These are phyloP conservation scores for Rhincodon typus DNA, from an alignment of 2,797 vertebrate genomes.

Conservation along the genomic window DNA sequence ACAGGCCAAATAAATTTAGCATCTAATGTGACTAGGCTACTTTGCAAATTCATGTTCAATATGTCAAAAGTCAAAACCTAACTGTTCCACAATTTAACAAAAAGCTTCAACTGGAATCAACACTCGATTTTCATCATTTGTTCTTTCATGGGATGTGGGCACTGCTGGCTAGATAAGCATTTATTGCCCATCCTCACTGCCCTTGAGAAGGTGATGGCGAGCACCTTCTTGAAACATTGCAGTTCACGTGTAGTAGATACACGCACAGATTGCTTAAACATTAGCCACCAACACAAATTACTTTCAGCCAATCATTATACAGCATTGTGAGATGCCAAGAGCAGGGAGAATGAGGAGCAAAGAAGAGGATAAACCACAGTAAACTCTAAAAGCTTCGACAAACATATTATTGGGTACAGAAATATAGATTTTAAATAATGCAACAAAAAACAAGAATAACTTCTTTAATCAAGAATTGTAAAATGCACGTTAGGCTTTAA, in stretches of 20 bases:
- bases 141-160: not conserved
- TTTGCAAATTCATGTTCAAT: not conserved
- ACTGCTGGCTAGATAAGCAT: not conserved
- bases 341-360: not conserved
- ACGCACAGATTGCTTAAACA: not conserved
- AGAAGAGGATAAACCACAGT: not conserved
- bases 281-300: not conserved
- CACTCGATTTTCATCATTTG: not conserved
- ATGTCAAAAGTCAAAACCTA: not conserved
- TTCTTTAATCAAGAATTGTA: not conserved
- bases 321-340: not conserved
- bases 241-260: not conserved
- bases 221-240: not conserved
- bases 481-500: not conserved
- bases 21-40: not conserved
- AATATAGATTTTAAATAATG: not conserved
- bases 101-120: not conserved
- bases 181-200: not conserved
- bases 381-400: not conserved
- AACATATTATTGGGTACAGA: not conserved
- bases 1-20: not conserved
- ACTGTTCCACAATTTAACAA: not conserved
- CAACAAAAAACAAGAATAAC: not conserved
- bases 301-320: too few species aligned
- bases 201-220: too few species aligned